phyloP scores from a whole-genome alignment of 2,797 vertebrate genomes.

The Mionectes olivaceus region DNA sequence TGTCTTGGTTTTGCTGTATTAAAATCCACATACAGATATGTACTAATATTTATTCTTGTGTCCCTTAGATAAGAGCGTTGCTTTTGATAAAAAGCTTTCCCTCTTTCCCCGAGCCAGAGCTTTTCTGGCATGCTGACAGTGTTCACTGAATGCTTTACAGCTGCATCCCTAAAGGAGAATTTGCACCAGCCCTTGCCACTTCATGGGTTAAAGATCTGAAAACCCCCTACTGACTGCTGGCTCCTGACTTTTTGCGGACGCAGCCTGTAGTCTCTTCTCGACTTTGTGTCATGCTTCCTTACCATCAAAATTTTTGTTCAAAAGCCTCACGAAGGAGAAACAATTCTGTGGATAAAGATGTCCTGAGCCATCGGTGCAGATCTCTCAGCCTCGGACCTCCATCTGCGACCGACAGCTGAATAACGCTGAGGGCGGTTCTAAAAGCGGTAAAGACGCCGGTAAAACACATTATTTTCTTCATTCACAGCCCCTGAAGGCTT shows the following conservation, averaged over 20 bases:
- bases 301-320: neutral
- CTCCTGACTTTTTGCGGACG: neutral
- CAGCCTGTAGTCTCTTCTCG: neutral
- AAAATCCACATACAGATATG: neutral
- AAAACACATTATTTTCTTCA: neutral
- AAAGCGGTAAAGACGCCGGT: neutral
- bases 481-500: neutral
- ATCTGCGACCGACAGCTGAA: rapidly evolving
- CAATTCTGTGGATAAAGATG: rapidly evolving
- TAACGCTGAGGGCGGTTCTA: neutral
- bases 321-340: neutral
- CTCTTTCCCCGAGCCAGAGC: neutral
- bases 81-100: neutral
- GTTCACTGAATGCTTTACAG: neutral
- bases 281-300: neutral
- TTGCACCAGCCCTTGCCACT: neutral
- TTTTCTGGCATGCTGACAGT: neutral
- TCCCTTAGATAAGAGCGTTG: neutral
- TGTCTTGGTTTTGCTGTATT: neutral
- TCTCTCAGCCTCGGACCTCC: neutral
- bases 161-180: neutral
- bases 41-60: neutral
- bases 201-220: neutral
- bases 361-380: rapidly evolving
- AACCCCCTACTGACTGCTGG: rapidly evolving